Percentiles rank a stretch among this genome's conserved stretches.
phyloP scores from a whole-genome alignment of 2,888 invertebrate species.

The Mystacides longicornis region DNA sequence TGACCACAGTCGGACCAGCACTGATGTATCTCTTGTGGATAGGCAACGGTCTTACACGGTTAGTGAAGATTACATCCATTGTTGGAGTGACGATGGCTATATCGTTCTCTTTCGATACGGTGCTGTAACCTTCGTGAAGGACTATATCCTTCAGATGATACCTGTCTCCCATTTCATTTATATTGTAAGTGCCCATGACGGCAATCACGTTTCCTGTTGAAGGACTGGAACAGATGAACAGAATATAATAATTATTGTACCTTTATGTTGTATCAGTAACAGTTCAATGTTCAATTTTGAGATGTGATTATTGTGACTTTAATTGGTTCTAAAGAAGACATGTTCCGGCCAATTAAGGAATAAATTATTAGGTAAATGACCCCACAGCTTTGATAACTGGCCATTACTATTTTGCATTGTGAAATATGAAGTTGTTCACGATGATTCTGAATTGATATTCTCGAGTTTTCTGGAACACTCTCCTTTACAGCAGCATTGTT shows the following conservation, averaged over 20 bases:
- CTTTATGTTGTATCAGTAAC: no score
- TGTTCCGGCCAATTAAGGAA: neutral
- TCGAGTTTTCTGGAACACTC: no score
- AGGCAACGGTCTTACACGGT: constrained; percentile 4
- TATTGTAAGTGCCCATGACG: constrained; percentile 15
- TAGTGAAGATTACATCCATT: constrained; percentile 7
- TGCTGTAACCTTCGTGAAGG: constrained; percentile 13
- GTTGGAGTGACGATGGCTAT: constrained; percentile 18
- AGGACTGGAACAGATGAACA: constrained; percentile 10
- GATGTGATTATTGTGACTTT: no score
- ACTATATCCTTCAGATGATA: constrained; percentile 17
- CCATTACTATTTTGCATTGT: no score
- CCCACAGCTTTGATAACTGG: neutral
- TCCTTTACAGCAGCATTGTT: no score
- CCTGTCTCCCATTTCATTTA: constrained; percentile 9
- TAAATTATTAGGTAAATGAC: neutral
- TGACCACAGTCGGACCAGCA: constrained; percentile 11
- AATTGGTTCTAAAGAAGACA: no score
- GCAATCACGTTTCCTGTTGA: constrained; percentile 11
- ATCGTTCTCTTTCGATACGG: constrained; percentile 18
- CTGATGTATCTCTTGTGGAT: constrained; percentile 8
- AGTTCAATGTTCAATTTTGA: no score
- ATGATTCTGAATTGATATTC: no score
- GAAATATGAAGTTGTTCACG: no score
- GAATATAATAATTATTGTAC: no score